A percentile compares a stretch with the other conserved stretches of the same genome.
phyloP scores from a whole-genome alignment of 2,888 invertebrate species.

The Meiosimyza decipiens region DNA sequence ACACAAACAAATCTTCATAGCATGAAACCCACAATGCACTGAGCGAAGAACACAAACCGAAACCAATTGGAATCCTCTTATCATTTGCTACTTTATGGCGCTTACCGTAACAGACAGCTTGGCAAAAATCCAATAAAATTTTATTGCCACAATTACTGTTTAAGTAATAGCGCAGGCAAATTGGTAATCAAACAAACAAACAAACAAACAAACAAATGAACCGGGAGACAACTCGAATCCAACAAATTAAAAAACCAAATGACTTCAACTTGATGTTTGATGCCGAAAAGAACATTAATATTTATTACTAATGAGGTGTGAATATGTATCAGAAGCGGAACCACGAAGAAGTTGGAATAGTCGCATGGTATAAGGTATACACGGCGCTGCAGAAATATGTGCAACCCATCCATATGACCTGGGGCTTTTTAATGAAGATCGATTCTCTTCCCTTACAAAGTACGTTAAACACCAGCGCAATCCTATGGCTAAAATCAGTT shows the following conservation, averaged over 20 bases:
- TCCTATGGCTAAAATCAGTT: too few species aligned
- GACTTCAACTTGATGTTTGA: constrained; percentile 1
- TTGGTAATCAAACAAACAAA: constrained; percentile 44
- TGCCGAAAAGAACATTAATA: constrained; percentile 55
- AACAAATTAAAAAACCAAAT: not conserved
- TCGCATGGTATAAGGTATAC: not conserved
- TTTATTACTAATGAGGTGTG: constrained; percentile 66
- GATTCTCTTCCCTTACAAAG: too few species aligned
- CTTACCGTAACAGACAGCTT: constrained; percentile 45
- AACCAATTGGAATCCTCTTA: too few species aligned
- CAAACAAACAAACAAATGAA: constrained; percentile 34
- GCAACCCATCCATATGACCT: too few species aligned
- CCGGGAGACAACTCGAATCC: constrained; percentile 8
- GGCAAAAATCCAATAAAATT: constrained; percentile 58
- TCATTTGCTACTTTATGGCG: constrained; percentile 13
- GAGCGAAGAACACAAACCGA: too few species aligned
- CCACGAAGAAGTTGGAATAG: not conserved
- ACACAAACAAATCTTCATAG: too few species aligned
- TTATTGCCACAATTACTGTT: constrained; percentile 63
- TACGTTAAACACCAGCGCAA: too few species aligned
- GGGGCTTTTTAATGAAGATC: too few species aligned
- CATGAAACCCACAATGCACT: too few species aligned
- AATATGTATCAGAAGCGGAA: constrained; percentile 50
- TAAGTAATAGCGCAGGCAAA: constrained; percentile 45
- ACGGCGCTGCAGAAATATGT: constrained; percentile 8